Evolutionary conservation across 1,140 invertebrate species (phyloP), one percentile per base, ranked within the genome.

Genomic region (Littorina saxatilis): DNA sequence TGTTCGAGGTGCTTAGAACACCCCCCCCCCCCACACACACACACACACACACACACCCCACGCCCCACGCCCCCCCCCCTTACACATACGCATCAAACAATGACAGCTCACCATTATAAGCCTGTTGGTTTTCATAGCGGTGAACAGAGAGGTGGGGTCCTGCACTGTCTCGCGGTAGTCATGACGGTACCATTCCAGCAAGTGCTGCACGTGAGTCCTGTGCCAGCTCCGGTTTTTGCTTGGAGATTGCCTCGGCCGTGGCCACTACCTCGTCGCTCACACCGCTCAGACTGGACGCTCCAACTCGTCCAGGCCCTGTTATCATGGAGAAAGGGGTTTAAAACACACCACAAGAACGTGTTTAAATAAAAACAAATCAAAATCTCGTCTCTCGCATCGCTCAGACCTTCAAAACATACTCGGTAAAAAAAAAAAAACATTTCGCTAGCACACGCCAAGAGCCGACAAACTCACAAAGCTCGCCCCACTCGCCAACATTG

Each of bases 201-300:
- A 85, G 50, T 88, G 83, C 39, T 85, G 81, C 11, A 89, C 85
- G 66, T 87, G 82, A 0, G 79, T 80, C n/a, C 66, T 88, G 79
- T 37, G 87, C 82, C 43, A 87, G 77, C 29, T 84, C 61, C 2
- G 85, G 82, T 40, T 80, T 66, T 63, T 83, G 63, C 27, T 80
- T 80, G 35, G 80, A 79, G 35, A 89, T 84, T 35, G 84, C 88
- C 39, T 81, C 29, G 0, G 88, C 88, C 0, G 87, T 80, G 9
- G 70, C 79, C 66, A 86, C 76, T 27, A 86, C 84, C 74, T 91
- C 90, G 27, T 88, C 83, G 79, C 88, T 89, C 32, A 88, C 83
- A 9, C 52, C 75, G 17, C 78, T 74, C 20, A 90, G 32, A 1
- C 88, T 32, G 17, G 84, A 79, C 0, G 84, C 87, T 0, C 84